phyloP scores from a whole-genome alignment of 2,113 vertebrate genomes.

The Galemys pyrenaicus region DNA sequence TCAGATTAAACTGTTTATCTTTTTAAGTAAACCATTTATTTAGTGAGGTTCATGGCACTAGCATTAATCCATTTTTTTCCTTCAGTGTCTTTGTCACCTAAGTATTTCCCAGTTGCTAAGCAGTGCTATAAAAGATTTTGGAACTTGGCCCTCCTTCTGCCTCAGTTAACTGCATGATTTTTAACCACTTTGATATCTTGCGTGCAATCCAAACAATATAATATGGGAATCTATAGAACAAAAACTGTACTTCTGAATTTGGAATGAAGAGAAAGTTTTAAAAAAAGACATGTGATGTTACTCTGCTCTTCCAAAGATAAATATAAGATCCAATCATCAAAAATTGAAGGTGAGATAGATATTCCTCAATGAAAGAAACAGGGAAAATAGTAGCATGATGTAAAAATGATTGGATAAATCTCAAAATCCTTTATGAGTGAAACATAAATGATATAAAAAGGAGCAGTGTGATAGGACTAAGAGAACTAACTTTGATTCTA shows the following conservation, averaged over 20 bases:
- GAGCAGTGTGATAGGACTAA: not conserved
- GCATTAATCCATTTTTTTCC: not conserved
- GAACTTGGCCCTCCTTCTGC: not conserved
- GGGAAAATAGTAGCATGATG: not conserved
- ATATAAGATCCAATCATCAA: not conserved
- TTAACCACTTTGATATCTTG: not conserved
- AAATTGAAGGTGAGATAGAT: not conserved
- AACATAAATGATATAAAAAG: not conserved
- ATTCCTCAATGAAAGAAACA: not conserved
- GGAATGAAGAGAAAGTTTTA: not conserved
- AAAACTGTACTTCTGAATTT: not conserved
- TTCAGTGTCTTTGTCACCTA: not conserved
- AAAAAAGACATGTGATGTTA: not conserved
- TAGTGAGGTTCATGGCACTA: not conserved
- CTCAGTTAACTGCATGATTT: not conserved
- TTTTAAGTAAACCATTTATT: not conserved
- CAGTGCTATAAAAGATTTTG: not conserved
- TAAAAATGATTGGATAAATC: not conserved
- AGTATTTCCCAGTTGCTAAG: not conserved
- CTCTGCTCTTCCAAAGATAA: not conserved
- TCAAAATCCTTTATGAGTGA: not conserved
- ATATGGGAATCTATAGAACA: not conserved
- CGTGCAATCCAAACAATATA: not conserved
- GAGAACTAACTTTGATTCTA: not conserved
- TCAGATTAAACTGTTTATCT: not conserved